Percentiles rank a stretch among this genome's conserved stretches.
phyloP scores from a whole-genome alignment of 2,888 invertebrate genomes.

The Drosophila stalkeri region DNA sequence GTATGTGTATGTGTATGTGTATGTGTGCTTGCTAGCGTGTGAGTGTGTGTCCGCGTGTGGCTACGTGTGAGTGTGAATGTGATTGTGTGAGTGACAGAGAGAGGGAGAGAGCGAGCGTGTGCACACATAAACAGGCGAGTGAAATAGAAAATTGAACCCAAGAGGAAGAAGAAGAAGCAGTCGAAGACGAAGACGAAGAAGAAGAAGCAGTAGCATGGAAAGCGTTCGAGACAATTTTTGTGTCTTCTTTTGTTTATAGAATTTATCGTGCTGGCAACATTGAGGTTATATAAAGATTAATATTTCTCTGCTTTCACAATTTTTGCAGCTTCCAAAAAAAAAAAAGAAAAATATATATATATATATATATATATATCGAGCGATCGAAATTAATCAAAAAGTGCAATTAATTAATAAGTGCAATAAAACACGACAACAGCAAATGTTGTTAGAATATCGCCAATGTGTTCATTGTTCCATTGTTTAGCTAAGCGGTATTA shows the following conservation, averaged over 20 bases:
- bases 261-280: constrained; percentile 55
- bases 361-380: background rate
- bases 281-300: constrained; percentile 63
- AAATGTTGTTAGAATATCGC: constrained; percentile 30
- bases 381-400: constrained; percentile 29
- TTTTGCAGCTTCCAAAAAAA: constrained; percentile 10
- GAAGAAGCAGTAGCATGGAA: constrained; percentile 34
- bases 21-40: constrained; percentile 10
- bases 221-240: constrained; percentile 24
- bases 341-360: too few relatives aligned
- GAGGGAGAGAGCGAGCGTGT: constrained; percentile 26
- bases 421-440: constrained; percentile 40
- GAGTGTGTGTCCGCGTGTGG: constrained; percentile 15
- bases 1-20: constrained; percentile 11
- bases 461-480: constrained; percentile 55
- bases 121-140: constrained; percentile 46
- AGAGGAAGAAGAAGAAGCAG: constrained; percentile 12
- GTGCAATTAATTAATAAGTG: constrained; percentile 27
- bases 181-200: constrained; percentile 1
- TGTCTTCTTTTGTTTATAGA: constrained; percentile 55
- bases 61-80: constrained; percentile 11
- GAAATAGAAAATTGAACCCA: constrained; percentile 46
- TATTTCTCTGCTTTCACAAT: constrained; percentile 14
- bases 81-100: constrained; percentile 25
- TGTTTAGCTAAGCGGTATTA: constrained; percentile 32